Conservation (phyloP, 2,113 vertebrate genomes). For the Ammodytes dubius region DNA sequence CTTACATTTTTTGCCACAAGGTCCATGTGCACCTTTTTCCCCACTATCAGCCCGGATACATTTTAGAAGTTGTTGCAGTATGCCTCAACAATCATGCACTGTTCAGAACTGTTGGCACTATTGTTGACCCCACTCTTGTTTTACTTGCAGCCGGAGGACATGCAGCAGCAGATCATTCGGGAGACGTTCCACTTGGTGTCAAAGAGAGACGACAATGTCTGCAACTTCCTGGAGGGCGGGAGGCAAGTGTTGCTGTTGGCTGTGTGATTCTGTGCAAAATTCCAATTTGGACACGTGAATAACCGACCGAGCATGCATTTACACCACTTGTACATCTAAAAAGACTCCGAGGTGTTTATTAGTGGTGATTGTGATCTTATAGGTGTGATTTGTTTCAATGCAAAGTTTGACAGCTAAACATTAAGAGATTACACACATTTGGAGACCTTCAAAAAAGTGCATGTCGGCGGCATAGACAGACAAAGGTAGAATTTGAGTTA, state of each 20-base stretch:
- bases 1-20: background rate
- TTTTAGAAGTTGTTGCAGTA: no score
- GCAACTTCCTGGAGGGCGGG: conserved; percentile 95
- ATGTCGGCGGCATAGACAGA: background rate
- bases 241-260: conserved; percentile 79
- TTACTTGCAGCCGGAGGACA: conserved; percentile 89
- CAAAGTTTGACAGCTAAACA: background rate
- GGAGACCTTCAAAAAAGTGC: background rate
- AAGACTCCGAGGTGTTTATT: background rate
- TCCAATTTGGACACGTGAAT: background rate
- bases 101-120: no score
- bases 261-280: background rate
- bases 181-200: conserved; percentile 96
- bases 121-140: background rate
- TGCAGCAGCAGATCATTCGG: conserved; percentile 94
- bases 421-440: background rate
- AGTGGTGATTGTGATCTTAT: background rate
- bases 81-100: background rate
- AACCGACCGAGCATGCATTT: background rate
- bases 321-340: no score
- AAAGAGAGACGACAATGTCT: conserved; percentile 95
- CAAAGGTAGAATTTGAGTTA: background rate
- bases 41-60: background rate
- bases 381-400: background rate
- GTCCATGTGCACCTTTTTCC: no score